Percentiles rank a stretch among this genome's conserved stretches.
Evolutionary conservation across 2,113 vertebrate species (phyloP).

Genomic region (Stictonetta naevosa): DNA sequence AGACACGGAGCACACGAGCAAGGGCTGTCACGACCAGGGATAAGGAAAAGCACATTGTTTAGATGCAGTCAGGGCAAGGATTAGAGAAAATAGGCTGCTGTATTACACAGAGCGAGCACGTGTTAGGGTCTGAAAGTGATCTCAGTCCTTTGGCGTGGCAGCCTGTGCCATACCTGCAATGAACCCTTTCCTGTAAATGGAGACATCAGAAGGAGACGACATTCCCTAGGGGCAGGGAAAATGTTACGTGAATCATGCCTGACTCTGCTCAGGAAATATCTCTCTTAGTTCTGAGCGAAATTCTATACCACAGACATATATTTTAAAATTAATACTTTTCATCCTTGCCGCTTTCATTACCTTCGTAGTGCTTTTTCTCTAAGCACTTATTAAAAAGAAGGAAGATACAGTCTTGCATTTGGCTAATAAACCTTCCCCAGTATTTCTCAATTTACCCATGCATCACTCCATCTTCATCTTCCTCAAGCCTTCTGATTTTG

Average conservation of each 20-base stretch:
- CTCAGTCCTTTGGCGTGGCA: background rate
- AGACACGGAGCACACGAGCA: background rate
- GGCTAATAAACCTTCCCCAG: background rate
- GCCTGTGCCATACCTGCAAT: background rate
- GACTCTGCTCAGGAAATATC: constrained; percentile 29
- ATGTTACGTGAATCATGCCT: constrained; percentile 31
- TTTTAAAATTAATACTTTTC: constrained; percentile 44
- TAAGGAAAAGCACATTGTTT: background rate
- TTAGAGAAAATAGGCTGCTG: background rate
- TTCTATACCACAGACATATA: background rate
- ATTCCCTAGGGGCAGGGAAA: constrained; percentile 33
- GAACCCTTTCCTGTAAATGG: constrained; percentile 36
- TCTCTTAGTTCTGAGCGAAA: constrained; percentile 41
- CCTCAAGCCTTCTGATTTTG: background rate
- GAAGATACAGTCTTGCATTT: background rate
- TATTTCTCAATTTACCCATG: background rate
- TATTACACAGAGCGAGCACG: background rate
- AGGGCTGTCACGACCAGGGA: background rate
- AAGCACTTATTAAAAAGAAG: constrained; percentile 40
- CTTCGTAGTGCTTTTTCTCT: constrained; percentile 12
- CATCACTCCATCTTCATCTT: background rate
- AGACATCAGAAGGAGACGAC: constrained; percentile 43
- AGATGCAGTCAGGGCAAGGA: background rate
- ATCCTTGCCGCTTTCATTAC: background rate
- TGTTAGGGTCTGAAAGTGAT: background rate